Evolutionary conservation across 2,113 vertebrate genomes (phyloP).

Genomic region (Vulpes vulpes): DNA sequence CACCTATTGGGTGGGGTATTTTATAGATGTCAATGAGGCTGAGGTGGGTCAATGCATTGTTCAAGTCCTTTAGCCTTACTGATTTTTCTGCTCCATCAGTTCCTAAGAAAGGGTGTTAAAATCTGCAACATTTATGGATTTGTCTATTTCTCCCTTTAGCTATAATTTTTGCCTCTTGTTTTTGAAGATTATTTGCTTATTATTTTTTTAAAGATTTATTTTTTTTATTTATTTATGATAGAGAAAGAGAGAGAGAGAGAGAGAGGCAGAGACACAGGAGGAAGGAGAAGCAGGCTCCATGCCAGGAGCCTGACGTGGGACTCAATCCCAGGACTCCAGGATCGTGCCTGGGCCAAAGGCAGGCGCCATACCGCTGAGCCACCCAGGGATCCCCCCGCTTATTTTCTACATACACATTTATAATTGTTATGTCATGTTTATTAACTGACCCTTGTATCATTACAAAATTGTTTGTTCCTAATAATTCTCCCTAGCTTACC

Average conservation of each 20-base stretch:
- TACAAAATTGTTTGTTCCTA: not conserved
- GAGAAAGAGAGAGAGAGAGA: no score
- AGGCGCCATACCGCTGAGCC: no score
- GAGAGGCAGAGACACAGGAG: no score
- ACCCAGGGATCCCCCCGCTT: no score
- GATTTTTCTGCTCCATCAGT: not conserved
- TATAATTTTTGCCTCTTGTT: not conserved
- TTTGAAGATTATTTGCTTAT: not conserved
- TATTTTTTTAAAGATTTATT: no score
- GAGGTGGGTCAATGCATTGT: not conserved
- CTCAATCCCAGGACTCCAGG: no score
- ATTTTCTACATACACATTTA: not conserved
- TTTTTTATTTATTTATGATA: no score
- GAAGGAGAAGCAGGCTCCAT: no score
- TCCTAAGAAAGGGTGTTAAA: constrained; percentile 17
- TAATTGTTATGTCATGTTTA: not conserved
- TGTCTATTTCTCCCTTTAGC: not conserved
- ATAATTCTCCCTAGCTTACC: not conserved
- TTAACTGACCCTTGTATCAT: not conserved
- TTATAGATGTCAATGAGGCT: not conserved
- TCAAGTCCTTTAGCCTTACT: not conserved
- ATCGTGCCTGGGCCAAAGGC: no score
- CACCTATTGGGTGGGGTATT: not conserved
- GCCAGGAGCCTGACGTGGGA: no score
- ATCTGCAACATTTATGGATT: not conserved